A percentile compares a stretch with the other conserved stretches of the same genome.
phyloP scores from a whole-genome alignment of 2,797 vertebrate genomes.

The Gymnodraco acuticeps region DNA sequence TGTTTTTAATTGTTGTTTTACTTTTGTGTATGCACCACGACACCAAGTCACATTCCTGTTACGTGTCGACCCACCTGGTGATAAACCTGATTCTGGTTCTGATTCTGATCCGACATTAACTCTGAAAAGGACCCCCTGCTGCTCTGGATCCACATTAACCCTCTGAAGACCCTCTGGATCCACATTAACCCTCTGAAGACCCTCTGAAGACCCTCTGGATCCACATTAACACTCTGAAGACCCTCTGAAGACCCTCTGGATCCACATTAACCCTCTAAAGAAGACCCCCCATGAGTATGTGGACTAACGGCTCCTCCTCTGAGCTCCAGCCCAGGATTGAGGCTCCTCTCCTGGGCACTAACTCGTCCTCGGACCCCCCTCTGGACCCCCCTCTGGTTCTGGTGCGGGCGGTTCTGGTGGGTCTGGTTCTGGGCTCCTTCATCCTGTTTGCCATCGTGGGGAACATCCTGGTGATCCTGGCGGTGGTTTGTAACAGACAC shows the following conservation, averaged over 20 bases:
- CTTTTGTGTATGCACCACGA: no score
- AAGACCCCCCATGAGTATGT: conserved; percentile 85
- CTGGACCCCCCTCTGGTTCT: conserved; percentile 84
- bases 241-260: no score
- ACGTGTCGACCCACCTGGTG: no score
- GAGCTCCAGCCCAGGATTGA: conserved; percentile 59
- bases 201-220: conserved; percentile 16
- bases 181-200: no score
- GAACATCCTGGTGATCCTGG: conserved; percentile 94
- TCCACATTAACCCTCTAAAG: no score
- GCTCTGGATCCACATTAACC: no score
- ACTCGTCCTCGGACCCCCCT: conserved; percentile 66
- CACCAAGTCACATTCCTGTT: no score
- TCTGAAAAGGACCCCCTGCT: no score
- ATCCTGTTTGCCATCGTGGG: conserved; percentile 94
- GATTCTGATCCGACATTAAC: no score
- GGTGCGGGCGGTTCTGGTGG: conserved; percentile 89
- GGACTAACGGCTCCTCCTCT: conserved; percentile 81
- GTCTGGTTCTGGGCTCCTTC: conserved; percentile 92
- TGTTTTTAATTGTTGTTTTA: no score
- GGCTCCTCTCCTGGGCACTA: conserved; percentile 66
- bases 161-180: conserved; percentile 17
- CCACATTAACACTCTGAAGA: no score
- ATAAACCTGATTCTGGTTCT: no score
- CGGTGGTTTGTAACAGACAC: conserved; percentile 94